Percentiles rank a stretch among this genome's conserved stretches.
Evolutionary conservation across 2,888 invertebrate species (phyloP).

Genomic region (Lasioglossum pauxillum): DNA sequence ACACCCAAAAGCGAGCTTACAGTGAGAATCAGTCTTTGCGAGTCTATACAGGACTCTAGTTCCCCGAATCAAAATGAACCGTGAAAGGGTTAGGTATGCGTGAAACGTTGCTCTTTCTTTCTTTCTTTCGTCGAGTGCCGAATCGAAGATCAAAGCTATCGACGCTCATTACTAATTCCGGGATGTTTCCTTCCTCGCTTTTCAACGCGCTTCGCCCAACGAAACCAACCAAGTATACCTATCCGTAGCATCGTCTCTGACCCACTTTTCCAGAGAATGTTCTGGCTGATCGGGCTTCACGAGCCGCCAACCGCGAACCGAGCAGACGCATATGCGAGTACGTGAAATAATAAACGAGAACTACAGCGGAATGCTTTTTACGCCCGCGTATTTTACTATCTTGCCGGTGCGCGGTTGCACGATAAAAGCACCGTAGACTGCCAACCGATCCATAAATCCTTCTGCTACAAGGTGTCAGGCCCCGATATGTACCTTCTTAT

Average conservation of each 20-base stretch:
- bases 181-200: constrained; percentile 36
- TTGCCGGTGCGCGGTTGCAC: neutral
- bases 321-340: constrained; percentile 37
- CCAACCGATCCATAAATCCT: constrained; percentile 5
- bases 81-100: neutral
- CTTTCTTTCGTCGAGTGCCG: neutral
- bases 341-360: constrained; percentile 37
- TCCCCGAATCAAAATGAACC: neutral
- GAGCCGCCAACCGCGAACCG: constrained; percentile 28
- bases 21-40: neutral
- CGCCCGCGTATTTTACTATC: neutral
- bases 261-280: constrained; percentile 43
- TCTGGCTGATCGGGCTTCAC: constrained; percentile 21
- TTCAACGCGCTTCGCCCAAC: constrained; percentile 30
- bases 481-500: neutral
- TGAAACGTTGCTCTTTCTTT: neutral
- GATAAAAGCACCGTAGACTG: neutral
- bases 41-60: neutral
- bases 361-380: constrained; percentile 16
- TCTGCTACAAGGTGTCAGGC: too few relatives aligned
- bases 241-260: constrained; percentile 25
- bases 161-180: constrained; percentile 7
- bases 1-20: neutral
- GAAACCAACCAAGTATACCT: constrained; percentile 30
- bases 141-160: constrained; percentile 19